Conservation (phyloP, 2,888 invertebrate species). For the Frankliniella fusca region DNA sequence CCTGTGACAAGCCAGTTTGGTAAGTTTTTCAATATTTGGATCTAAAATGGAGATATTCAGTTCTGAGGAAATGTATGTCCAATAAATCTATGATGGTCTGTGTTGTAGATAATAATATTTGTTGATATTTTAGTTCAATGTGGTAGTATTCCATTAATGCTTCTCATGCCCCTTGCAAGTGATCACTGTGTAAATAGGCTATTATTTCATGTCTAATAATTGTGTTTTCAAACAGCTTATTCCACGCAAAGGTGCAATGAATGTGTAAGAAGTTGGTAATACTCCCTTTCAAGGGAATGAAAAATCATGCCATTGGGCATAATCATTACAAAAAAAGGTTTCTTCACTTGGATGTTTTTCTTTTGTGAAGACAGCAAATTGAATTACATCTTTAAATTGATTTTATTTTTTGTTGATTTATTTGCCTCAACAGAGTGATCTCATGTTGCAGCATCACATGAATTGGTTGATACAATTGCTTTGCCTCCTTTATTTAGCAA, state of each 20-base stretch:
- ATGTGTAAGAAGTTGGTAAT: neutral
- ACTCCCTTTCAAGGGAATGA: neutral
- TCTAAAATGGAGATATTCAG: neutral
- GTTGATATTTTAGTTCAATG: neutral
- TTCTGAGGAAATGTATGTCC: neutral
- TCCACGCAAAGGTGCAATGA: neutral
- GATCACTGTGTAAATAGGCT: neutral
- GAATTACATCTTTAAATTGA: neutral
- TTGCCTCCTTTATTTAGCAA: no score
- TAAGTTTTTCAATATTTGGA: no score
- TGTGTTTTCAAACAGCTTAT: neutral
- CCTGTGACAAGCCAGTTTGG: no score
- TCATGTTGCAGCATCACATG: no score
- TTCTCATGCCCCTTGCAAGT: neutral
- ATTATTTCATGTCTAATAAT: neutral
- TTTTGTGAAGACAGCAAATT: neutral
- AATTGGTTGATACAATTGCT: no score
- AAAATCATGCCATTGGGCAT: neutral
- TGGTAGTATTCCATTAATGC: neutral
- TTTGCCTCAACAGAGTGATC: neutral
- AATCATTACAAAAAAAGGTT: neutral
- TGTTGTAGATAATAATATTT: constrained; percentile 13
- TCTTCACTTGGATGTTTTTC: neutral
- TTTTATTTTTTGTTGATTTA: neutral
- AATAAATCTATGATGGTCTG: neutral